Evolutionary conservation across 2,888 invertebrate genomes (phyloP), one percentile per base, ranked within the genome.

Genomic region (Sabatieria punctata): DNA sequence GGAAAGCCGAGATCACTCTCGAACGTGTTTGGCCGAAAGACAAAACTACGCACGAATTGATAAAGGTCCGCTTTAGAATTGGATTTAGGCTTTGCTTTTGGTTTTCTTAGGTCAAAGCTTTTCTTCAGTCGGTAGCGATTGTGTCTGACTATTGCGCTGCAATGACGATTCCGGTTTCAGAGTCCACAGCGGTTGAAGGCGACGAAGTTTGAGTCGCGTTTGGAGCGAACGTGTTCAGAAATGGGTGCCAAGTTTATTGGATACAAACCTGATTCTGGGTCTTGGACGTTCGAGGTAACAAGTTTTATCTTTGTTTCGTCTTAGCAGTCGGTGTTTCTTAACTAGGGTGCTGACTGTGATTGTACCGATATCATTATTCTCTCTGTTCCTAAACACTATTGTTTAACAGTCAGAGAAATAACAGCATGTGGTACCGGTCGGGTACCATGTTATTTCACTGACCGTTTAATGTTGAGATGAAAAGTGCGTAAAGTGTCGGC

Each of bases 271-370:
- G 83, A 84, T 64, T 88, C 86, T 1, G 95, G 95, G 23, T 86
- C 89, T 46, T 97, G 95, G 93, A 89, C 91, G 43, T 95, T 95
- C 69, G 77, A 81, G 66, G 83, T 82, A n/a, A n/a, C n/a, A n/a
- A n/a, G n/a, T n/a, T n/a, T n/a, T n/a, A n/a, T n/a, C n/a, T n/a
- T n/a, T n/a, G n/a, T n/a, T n/a, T n/a, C n/a, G n/a, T n/a, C n/a
- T n/a, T n/a, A n/a, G n/a, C n/a, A n/a, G n/a, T n/a, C n/a, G n/a
- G n/a, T n/a, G n/a, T n/a, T n/a, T n/a, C n/a, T n/a, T n/a, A n/a
- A n/a, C n/a, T n/a, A n/a, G n/a, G n/a, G n/a, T n/a, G n/a, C n/a
- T n/a, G n/a, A n/a, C n/a, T n/a, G n/a, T n/a, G n/a, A n/a, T n/a
- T n/a, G n/a, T n/a, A n/a, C n/a, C n/a, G n/a, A n/a, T n/a, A n/a